Evolutionary conservation across 1,140 invertebrate genomes (phyloP).

Genomic region (Drosophila seguyi): DNA sequence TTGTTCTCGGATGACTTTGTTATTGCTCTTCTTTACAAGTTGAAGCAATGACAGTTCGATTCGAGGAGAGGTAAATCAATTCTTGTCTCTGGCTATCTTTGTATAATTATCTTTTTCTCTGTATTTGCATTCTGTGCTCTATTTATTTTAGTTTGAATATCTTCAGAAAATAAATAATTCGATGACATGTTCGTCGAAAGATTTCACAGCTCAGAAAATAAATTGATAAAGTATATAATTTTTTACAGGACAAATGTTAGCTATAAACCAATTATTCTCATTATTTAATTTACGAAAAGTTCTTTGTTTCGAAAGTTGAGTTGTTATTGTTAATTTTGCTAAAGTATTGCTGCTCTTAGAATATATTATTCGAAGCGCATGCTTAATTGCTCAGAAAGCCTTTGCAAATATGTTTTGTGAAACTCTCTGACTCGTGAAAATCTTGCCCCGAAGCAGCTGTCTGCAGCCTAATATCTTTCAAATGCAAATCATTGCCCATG

Average conservation of each 20-base stretch:
- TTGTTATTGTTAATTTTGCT: neutral
- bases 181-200: neutral
- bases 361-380: conserved; percentile 7
- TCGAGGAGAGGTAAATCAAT: conserved; percentile 3
- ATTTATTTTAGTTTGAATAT: conserved; percentile 1
- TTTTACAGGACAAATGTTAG: no score
- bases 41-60: conserved; percentile 6
- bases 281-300: neutral
- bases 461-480: conserved; percentile 39
- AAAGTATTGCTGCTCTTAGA: neutral
- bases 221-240: neutral
- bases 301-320: neutral
- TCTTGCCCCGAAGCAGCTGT: conserved; percentile 6
- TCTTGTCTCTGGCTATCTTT: conserved; percentile 1
- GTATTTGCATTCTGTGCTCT: neutral
- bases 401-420: neutral
- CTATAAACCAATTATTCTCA: neutral
- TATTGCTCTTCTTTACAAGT: conserved; percentile 10
- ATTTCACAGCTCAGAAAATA: neutral
- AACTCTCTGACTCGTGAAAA: conserved; percentile 13
- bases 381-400: conserved; percentile 12
- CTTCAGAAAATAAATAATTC: no score
- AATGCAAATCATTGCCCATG: conserved; percentile 32
- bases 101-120: neutral
- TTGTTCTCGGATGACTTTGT: conserved; percentile 27